Evolutionary conservation across 2,113 vertebrate species (phyloP).

Genomic region (Pardalotus punctatus): DNA sequence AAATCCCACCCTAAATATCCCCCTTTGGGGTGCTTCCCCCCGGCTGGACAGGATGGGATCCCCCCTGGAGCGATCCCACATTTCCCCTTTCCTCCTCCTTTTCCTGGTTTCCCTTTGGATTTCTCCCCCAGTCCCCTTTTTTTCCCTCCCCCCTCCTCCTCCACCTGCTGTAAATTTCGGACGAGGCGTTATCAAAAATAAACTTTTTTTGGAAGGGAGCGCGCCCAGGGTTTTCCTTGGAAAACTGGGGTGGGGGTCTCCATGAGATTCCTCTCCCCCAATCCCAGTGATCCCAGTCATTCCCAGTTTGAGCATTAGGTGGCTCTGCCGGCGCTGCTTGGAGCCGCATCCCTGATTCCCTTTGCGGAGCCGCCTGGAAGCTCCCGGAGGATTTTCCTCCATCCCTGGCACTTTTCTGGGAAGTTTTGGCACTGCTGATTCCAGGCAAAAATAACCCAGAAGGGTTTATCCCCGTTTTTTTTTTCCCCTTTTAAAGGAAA

Average conservation of each 20-base stretch:
- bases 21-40: not conserved
- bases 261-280: no score
- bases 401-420: not conserved
- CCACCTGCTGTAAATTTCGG: not conserved
- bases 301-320: not conserved
- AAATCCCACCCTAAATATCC: not conserved
- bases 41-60: not conserved
- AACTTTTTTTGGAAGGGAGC: not conserved
- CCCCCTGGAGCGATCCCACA: not conserved
- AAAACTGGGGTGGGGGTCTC: not conserved
- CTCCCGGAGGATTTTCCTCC: not conserved
- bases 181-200: constrained; percentile 9
- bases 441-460: not conserved
- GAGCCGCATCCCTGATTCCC: not conserved
- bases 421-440: not conserved
- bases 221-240: not conserved
- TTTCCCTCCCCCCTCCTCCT: not conserved
- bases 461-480: not conserved
- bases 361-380: not conserved
- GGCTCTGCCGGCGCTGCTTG: not conserved
- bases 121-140: not conserved
- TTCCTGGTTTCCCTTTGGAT: not conserved
- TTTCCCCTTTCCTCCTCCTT: accelerated
- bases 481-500: not conserved
- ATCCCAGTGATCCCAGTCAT: not conserved